Percentiles rank a stretch among this genome's conserved stretches.
phyloP scores from a whole-genome alignment of 2,888 invertebrate species.

The Drosophila nr. perissopoda region DNA sequence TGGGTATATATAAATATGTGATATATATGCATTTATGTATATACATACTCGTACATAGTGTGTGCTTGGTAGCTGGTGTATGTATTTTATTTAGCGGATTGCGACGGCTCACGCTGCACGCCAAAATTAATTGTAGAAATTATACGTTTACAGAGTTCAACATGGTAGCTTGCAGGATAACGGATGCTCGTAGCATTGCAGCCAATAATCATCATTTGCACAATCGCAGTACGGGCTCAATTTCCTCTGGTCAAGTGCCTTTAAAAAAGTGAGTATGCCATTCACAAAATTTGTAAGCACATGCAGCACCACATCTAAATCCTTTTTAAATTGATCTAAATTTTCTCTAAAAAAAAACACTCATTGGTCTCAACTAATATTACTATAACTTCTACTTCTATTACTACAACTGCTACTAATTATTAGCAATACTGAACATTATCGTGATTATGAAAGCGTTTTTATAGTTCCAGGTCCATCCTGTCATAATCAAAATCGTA shows the following conservation, averaged over 20 bases:
- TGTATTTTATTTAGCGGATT: conserved; percentile 79
- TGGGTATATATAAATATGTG: conserved; percentile 21
- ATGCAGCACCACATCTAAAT: not conserved
- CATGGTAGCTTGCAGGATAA: conserved; percentile 98
- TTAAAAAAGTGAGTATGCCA: conserved; percentile 95
- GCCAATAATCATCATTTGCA: conserved; percentile 85
- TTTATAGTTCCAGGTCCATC: conserved; percentile 90
- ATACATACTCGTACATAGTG: conserved; percentile 57
- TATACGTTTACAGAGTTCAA: conserved; percentile 96
- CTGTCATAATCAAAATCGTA: conserved; percentile 88
- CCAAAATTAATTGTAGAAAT: conserved; percentile 87
- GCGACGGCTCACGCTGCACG: conserved; percentile 85
- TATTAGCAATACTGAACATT: conserved; percentile 86
- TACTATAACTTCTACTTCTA: conserved; percentile 33
- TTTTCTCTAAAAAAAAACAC: conserved; percentile 27
- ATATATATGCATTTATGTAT: conserved; percentile 43
- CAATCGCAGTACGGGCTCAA: conserved; percentile 87
- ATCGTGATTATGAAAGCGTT: conserved; percentile 91
- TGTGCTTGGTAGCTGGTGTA: conserved; percentile 70
- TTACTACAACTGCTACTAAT: conserved; percentile 48
- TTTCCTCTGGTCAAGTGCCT: conserved; percentile 98
- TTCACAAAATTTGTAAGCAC: not conserved
- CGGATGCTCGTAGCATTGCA: conserved; percentile 94
- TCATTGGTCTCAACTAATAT: conserved; percentile 54
- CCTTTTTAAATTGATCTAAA: conserved; percentile 27